Percentiles rank a stretch among this genome's conserved stretches.
phyloP scores from a whole-genome alignment of 2,888 invertebrate species.

The Ormia ochracea region DNA sequence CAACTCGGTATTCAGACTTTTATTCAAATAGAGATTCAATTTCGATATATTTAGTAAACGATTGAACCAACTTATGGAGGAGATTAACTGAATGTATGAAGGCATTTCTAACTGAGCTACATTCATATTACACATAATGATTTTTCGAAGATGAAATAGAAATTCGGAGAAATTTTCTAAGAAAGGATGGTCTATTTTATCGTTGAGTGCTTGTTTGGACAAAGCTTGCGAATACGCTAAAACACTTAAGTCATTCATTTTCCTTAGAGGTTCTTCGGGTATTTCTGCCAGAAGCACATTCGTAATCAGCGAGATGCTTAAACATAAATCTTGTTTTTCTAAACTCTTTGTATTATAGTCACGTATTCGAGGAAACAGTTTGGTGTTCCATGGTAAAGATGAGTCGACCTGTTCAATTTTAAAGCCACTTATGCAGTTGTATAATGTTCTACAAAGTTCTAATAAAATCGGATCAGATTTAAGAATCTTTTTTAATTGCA shows the following conservation, averaged over 20 bases:
- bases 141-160: slow-evolving; percentile 63
- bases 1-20: slow-evolving; percentile 78
- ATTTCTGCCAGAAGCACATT: slow-evolving; percentile 67
- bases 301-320: slow-evolving; percentile 69
- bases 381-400: slow-evolving; percentile 74
- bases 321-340: slow-evolving; percentile 58
- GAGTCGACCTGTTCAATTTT: slow-evolving; percentile 17
- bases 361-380: slow-evolving; percentile 72
- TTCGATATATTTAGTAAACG: slow-evolving; percentile 69
- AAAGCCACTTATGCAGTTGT: slow-evolving; percentile 53
- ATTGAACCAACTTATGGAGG: slow-evolving; percentile 73
- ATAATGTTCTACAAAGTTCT: slow-evolving; percentile 62
- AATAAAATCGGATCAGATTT: slow-evolving; percentile 48
- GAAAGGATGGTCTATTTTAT: slow-evolving; percentile 72
- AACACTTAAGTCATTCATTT: slow-evolving; percentile 67
- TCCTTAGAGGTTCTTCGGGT: slow-evolving; percentile 53
- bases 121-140: slow-evolving; percentile 65
- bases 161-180: slow-evolving; percentile 68
- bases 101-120: slow-evolving; percentile 65
- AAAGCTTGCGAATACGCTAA: slow-evolving; percentile 74
- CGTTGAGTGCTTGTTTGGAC: slow-evolving; percentile 65
- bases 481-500: slow-evolving; percentile 67
- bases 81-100: slow-evolving; percentile 67
- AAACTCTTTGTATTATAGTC: slow-evolving; percentile 67
- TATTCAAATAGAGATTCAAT: slow-evolving; percentile 68